Conservation (phyloP, 2,797 vertebrate species). For the Liasis olivaceus region DNA sequence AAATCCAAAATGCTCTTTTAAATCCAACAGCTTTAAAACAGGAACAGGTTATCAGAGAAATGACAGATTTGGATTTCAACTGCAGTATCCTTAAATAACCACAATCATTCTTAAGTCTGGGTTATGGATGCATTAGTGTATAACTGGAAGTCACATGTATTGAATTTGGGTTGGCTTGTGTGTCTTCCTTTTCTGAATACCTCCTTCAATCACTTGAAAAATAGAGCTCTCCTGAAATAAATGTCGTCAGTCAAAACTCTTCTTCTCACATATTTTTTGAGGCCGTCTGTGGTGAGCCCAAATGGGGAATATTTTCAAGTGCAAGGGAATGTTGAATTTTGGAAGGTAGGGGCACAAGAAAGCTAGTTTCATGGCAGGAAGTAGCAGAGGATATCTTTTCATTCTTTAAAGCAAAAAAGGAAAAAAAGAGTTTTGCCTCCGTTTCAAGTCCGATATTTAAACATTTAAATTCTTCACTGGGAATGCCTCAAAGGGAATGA, state of each 20-base stretch:
- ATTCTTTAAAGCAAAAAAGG: background rate
- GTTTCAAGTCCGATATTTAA: background rate
- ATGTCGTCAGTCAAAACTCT: background rate
- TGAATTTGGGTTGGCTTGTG: background rate
- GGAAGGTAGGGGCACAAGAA: background rate
- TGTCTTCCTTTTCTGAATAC: background rate
- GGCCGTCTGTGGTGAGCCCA: background rate
- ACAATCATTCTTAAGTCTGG: background rate
- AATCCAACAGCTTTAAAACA: background rate
- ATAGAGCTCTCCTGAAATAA: background rate
- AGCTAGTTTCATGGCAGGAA: background rate
- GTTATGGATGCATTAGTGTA: background rate
- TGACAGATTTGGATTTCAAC: background rate
- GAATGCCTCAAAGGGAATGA: background rate
- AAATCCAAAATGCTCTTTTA: background rate
- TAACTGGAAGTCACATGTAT: background rate
- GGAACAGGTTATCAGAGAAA: background rate
- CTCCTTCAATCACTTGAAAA: background rate
- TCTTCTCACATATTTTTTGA: background rate
- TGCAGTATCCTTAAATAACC: background rate
- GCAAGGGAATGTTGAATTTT: background rate
- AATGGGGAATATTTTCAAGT: background rate
- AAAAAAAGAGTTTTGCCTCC: background rate
- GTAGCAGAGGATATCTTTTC: background rate
- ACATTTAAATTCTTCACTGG: background rate